These are phyloP conservation scores for Drosophila melanica DNA, from an alignment of 1,140 invertebrate genomes.

Conservation along the genomic window DNA sequence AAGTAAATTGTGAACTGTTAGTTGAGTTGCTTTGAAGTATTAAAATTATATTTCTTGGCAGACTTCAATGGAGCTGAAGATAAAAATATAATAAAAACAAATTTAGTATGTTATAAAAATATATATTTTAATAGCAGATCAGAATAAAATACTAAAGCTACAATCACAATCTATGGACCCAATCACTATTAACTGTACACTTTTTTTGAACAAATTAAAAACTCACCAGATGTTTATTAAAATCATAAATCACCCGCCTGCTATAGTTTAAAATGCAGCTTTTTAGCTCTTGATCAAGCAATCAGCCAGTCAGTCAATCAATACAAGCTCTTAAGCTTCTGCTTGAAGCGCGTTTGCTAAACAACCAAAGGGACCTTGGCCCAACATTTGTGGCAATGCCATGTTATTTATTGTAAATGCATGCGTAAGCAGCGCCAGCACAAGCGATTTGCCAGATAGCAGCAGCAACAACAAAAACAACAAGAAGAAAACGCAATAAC, in stretches of 20 bases:
- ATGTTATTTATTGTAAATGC: constrained; percentile 69
- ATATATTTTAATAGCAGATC: constrained; percentile 19
- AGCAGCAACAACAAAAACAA: constrained; percentile 25
- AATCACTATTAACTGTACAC: no score
- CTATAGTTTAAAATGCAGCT: no score
- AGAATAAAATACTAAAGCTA: no score
- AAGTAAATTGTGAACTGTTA: constrained; percentile 21
- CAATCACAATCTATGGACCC: no score
- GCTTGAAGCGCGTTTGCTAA: constrained; percentile 1
- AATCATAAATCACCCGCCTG: no score
- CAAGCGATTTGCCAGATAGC: constrained; percentile 59
- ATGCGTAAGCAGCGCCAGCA: constrained; percentile 53
- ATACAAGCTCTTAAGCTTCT: constrained; percentile 12
- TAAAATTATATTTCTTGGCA: constrained; percentile 13
- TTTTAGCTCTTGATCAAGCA: no score
- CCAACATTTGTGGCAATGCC: constrained; percentile 48
- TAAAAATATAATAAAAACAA: constrained; percentile 11
- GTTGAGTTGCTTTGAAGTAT: constrained; percentile 8
- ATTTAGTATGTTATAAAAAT: constrained; percentile 2
- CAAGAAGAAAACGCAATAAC: constrained; percentile 4
- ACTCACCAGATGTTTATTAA: no score
- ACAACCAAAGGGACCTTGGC: constrained; percentile 39
- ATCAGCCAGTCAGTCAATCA: no score
- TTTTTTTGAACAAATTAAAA: no score
- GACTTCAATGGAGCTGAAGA: constrained; percentile 39